Evolutionary conservation across 35 echinoderm and acorn worm species (phyloP), one percentile per base, ranked within the genome.

Genomic region (Apostichopus parvimensis): DNA sequence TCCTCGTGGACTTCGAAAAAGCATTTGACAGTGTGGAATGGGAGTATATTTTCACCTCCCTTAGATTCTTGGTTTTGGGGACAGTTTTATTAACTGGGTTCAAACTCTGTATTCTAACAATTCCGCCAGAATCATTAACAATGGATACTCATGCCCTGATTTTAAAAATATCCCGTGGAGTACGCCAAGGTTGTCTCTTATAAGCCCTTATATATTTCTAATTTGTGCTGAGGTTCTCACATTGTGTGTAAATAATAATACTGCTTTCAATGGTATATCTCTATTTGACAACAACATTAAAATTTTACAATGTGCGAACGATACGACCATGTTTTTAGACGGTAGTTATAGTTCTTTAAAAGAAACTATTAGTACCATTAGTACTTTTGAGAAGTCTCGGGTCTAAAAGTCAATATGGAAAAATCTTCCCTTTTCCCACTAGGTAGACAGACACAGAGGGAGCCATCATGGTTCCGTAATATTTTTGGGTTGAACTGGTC

Each of bases 1-100:
- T 87, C 26, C 5, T 87, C 11, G 55, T 64, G 23, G 83, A 87
- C 14, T 87, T 87, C n/a, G 83, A 87, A 87, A 87, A 87, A 61
- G 83, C 83, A 5, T 87, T 62, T 66, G 83, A 87, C 56, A 87
- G 23, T 9, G 0, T 87, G 5, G 58, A 87, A 61, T 87, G 83
- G 83, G 8, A 21, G 6, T 87, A 66, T n/a, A 62, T 87, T 20
- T 59, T 8, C 13, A 56, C 4, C 2, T 10, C 5, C 59, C 83
- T 87, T 87, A 18, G 26, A 5, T 87, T 61, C 7, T 83, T n/a
- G n/a, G n/a, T n/a, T 83, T 78, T 45, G 28, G 28, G 6, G 56
- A 87, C 0, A 54, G 58, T 17, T 87, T 87, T 28, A 87, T 58
- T 5, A 20, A 57, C 6, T 87, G 83, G 83, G 59, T 87, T 28